Conservation (phyloP, 2,888 invertebrate species). For the Notodonta dromedarius region DNA sequence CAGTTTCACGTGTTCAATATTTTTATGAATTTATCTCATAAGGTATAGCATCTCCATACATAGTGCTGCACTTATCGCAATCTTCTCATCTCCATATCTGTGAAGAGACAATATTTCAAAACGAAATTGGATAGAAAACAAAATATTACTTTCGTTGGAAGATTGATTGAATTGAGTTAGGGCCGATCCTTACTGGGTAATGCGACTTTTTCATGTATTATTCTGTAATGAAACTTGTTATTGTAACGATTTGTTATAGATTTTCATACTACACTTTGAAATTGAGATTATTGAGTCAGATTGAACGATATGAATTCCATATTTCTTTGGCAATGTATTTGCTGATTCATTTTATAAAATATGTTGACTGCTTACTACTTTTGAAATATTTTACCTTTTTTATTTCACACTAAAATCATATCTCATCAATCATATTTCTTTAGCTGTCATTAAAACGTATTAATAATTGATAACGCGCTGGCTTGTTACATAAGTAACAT, state of each 20-base stretch:
- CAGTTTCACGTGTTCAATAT: not conserved
- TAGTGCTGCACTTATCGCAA: conserved; percentile 13
- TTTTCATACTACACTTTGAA: not conserved
- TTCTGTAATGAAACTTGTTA: not conserved
- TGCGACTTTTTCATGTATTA: conserved; percentile 6
- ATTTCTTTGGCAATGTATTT: not conserved
- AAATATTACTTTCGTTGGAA: conserved; percentile 52
- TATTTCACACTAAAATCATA: no score
- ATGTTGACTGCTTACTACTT: no score
- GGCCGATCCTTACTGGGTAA: conserved; percentile 16
- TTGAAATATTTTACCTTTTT: no score
- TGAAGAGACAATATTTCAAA: conserved; percentile 53
- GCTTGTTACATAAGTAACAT: not conserved
- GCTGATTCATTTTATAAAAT: not conserved
- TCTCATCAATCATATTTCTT: no score
- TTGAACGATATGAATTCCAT: not conserved
- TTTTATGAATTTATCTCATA: not conserved
- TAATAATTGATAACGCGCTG: not conserved
- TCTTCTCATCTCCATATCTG: conserved; percentile 33
- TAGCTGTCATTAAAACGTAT: no score
- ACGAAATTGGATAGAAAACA: conserved; percentile 57
- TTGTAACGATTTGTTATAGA: not conserved
- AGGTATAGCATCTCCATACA: conserved; percentile 1
- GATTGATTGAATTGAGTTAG: conserved; percentile 52
- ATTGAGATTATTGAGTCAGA: not conserved